Evolutionary conservation across 2,797 vertebrate genomes (phyloP).

Genomic region (Pseudochromis fuscus): DNA sequence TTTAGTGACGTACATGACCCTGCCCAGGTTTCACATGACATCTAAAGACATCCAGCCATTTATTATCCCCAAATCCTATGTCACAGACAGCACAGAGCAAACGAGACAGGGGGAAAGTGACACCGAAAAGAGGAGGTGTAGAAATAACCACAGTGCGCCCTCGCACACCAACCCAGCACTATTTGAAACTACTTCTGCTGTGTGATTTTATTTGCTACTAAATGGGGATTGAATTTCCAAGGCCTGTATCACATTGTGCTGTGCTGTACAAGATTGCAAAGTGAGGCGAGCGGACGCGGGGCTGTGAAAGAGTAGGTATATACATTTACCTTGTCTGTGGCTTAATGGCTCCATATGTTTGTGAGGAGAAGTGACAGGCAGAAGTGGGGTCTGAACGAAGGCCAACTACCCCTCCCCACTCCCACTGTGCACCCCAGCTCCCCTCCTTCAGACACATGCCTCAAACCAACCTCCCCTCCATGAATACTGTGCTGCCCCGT

Average conservation of each 20-base stretch:
- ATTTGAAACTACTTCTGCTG: conserved; percentile 86
- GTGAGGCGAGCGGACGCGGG: conserved; percentile 67
- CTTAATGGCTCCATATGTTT: conserved; percentile 88
- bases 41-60: conserved; percentile 78
- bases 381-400: conserved; percentile 85
- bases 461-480: conserved; percentile 59
- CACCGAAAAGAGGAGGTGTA: conserved; percentile 73
- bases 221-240: conserved; percentile 87
- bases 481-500: conserved; percentile 50
- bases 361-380: conserved; percentile 87
- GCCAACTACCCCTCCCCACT: conserved; percentile 77
- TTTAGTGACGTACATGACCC: conserved; percentile 76
- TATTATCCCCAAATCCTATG: conserved; percentile 71
- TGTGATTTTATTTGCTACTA: conserved; percentile 86
- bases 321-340: conserved; percentile 86
- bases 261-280: conserved; percentile 86
- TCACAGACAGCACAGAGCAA: conserved; percentile 70
- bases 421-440: conserved; percentile 55
- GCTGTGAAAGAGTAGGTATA: conserved; percentile 82
- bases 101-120: conserved; percentile 74
- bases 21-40: conserved; percentile 84
- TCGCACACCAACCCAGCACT: conserved; percentile 75
- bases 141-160: conserved; percentile 79
- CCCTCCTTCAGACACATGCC: conserved; percentile 65
- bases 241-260: conserved; percentile 87